Percentiles rank a stretch among this genome's conserved stretches.
Evolutionary conservation across 2,888 invertebrate genomes (phyloP).

Genomic region (Scaptomyza tumidula): DNA sequence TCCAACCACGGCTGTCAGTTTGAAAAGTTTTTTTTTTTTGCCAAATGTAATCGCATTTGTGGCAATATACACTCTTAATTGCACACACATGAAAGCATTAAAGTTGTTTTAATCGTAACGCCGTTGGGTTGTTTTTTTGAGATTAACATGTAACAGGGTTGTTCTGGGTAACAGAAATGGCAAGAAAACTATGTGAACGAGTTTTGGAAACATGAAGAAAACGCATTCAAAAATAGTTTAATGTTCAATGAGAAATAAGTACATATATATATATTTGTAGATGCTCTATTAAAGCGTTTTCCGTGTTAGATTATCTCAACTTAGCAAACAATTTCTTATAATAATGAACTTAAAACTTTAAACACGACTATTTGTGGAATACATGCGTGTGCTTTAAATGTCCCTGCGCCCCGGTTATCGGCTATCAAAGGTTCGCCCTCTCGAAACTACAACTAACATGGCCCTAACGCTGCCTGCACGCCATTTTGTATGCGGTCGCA

Average conservation of each 20-base stretch:
- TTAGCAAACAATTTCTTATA: too few species aligned
- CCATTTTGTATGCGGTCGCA: conserved; percentile 58
- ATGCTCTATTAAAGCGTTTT: too few species aligned
- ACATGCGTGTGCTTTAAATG: conserved; percentile 24
- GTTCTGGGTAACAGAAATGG: conserved; percentile 23
- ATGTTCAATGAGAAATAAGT: too few species aligned
- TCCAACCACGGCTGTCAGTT: conserved; percentile 38
- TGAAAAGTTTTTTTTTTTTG: conserved; percentile 22
- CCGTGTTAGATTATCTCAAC: too few species aligned
- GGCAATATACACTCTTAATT: conserved; percentile 36
- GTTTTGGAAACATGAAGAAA: too few species aligned
- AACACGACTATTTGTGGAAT: conserved; percentile 14
- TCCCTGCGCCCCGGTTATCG: too few species aligned
- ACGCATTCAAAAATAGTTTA: too few species aligned
- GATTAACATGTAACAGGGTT: conserved; percentile 9
- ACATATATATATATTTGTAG: too few species aligned
- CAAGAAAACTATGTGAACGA: too few species aligned
- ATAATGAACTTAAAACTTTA: background rate
- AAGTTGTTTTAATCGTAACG: conserved; percentile 32
- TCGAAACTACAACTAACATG: conserved; percentile 31
- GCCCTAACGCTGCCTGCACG: conserved; percentile 51
- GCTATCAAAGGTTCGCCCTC: background rate
- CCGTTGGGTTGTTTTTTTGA: conserved; percentile 32
- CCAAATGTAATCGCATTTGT: conserved; percentile 25
- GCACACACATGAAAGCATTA: conserved; percentile 30